These are phyloP conservation scores for Hanleya hanleyi DNA, from an alignment of 2,888 invertebrate genomes.

Conservation along the genomic window DNA sequence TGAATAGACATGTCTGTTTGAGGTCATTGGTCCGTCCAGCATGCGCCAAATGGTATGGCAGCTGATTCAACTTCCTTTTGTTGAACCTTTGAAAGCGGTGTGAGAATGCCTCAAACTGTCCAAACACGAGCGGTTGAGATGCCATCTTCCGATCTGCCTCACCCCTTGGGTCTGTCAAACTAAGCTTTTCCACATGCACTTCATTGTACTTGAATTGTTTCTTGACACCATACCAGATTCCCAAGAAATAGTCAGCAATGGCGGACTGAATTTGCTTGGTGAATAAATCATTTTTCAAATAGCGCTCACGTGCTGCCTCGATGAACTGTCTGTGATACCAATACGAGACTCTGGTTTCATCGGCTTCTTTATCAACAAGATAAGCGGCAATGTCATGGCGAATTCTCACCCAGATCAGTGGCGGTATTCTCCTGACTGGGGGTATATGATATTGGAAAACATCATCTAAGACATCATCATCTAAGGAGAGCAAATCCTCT, in stretches of 20 bases:
- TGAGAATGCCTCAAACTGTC: constrained; percentile 9
- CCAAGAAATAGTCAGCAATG: constrained; percentile 66
- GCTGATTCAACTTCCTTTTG: constrained; percentile 62
- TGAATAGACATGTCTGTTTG: constrained; percentile 93
- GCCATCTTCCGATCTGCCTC: constrained; percentile 61
- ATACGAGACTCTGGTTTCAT: constrained; percentile 37
- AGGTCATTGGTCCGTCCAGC: constrained; percentile 83
- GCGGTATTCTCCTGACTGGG: constrained; percentile 58
- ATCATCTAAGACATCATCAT: constrained; percentile 57
- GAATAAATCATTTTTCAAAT: constrained; percentile 13
- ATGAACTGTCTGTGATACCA: constrained; percentile 48
- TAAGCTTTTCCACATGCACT: constrained; percentile 41
- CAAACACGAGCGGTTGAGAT: constrained; percentile 59
- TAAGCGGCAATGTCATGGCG: constrained; percentile 42
- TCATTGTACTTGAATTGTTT: constrained; percentile 55
- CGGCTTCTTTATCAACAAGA: constrained; percentile 51
- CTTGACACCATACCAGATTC: constrained; percentile 60
- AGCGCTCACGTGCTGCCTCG: constrained; percentile 29
- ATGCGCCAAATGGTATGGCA: constrained; percentile 59
- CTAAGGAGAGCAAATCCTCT: constrained; percentile 64
- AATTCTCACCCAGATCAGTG: constrained; percentile 50
- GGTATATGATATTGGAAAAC: constrained; percentile 55
- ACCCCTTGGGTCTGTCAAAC: constrained; percentile 39
- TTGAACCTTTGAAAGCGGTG: constrained; percentile 52
- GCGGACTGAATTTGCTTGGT: constrained; percentile 46